phyloP scores from a whole-genome alignment of 1,140 invertebrate species.

The Ladona fulva region DNA sequence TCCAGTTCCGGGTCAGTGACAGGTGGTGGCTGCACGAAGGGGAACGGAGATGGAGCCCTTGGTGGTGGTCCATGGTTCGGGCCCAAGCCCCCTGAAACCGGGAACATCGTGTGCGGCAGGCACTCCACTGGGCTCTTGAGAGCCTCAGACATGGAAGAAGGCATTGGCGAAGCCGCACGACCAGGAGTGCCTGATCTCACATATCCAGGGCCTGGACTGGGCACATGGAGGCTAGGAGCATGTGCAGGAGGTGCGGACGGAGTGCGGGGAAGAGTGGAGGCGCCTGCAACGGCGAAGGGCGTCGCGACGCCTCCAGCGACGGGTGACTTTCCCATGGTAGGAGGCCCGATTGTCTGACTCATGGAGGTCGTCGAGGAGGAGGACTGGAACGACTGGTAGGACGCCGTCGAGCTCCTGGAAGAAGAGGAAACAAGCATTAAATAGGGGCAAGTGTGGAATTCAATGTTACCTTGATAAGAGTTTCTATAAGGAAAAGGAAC shows the following conservation, averaged over 20 bases:
- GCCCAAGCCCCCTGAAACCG: neutral
- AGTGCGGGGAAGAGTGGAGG: slow-evolving; percentile 17
- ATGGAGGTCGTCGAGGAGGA: neutral
- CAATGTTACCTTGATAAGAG: no score
- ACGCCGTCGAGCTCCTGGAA: neutral
- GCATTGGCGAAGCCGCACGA: slow-evolving; percentile 18
- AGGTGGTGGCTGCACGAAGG: neutral
- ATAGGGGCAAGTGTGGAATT: no score
- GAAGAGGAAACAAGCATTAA: neutral
- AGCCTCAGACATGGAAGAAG: neutral
- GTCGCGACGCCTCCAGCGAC: slow-evolving; percentile 18
- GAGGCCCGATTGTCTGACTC: neutral
- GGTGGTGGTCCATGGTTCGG: neutral
- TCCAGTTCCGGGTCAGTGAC: neutral
- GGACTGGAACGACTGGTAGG: neutral
- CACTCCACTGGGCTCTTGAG: neutral
- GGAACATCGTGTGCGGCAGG: neutral
- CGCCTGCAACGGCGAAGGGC: slow-evolving; percentile 16
- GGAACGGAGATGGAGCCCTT: neutral
- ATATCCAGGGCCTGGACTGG: neutral
- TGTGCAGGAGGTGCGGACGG: neutral
- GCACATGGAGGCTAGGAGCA: slow-evolving; percentile 19
- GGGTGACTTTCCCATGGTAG: neutral
- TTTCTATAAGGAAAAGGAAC: no score
- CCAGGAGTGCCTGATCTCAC: slow-evolving; percentile 20